Percentiles rank a stretch among this genome's conserved stretches.
These are phyloP conservation scores for Centrocercus urophasianus DNA, from an alignment of 2,113 vertebrate species.

Conservation along the genomic window DNA sequence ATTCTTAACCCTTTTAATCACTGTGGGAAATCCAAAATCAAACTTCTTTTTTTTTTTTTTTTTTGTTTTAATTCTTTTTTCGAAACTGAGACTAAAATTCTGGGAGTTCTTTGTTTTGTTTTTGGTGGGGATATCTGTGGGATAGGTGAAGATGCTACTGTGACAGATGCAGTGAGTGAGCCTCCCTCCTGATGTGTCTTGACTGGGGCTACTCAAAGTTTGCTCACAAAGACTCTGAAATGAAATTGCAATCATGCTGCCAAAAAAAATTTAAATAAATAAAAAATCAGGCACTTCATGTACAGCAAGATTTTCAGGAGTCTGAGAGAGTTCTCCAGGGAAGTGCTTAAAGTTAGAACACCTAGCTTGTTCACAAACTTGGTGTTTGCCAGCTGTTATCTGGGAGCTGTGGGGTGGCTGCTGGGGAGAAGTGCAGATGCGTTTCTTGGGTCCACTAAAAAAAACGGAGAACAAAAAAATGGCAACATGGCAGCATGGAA, in stretches of 20 bases:
- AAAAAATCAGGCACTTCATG: not conserved
- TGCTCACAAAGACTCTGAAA: not conserved
- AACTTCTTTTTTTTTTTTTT: not conserved
- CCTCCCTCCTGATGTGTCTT: not conserved
- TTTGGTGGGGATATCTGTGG: not conserved
- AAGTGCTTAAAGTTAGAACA: not conserved
- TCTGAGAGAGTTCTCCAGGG: not conserved
- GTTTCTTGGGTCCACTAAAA: slow-evolving; percentile 4
- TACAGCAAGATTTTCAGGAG: not conserved
- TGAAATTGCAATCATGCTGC: not conserved
- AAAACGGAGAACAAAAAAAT: not conserved
- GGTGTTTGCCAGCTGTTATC: not conserved
- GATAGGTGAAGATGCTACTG: not conserved
- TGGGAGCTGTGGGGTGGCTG: not conserved
- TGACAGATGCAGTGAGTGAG: not conserved
- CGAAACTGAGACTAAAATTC: not conserved
- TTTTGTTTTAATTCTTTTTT: not conserved
- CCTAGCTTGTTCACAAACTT: not conserved
- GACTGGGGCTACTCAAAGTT: not conserved
- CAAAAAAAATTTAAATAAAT: not conserved
- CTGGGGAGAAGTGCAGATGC: not conserved
- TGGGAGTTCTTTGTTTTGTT: not conserved
- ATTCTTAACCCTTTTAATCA: not conserved
- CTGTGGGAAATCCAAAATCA: slow-evolving; percentile 59
- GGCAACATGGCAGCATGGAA: not conserved